phyloP scores from a whole-genome alignment of 2,888 invertebrate genomes.

The Onchidella celtica region DNA sequence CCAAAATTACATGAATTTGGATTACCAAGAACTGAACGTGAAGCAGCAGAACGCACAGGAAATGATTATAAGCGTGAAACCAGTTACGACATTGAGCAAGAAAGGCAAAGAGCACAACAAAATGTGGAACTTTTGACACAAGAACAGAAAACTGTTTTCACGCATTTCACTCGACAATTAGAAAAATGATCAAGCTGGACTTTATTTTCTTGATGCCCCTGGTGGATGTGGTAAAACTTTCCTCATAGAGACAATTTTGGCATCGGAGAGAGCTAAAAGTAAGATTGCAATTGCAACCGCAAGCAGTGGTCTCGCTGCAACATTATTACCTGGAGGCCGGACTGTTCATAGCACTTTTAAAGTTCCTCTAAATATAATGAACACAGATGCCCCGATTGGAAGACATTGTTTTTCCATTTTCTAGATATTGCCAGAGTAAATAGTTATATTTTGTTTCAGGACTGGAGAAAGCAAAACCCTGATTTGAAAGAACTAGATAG shows the following conservation, averaged over 20 bases:
- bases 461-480: no score
- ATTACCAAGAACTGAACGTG: neutral
- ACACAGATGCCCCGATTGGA: neutral
- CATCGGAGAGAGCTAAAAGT: neutral
- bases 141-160: neutral
- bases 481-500: no score
- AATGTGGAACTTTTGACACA: neutral
- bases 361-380: neutral
- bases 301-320: conserved; percentile 15
- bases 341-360: conserved; percentile 30
- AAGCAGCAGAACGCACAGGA: neutral
- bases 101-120: neutral
- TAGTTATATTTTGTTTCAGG: no score
- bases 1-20: neutral
- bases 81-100: neutral
- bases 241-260: neutral
- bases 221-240: conserved; percentile 12
- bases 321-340: conserved; percentile 8
- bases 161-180: neutral
- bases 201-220: conserved; percentile 18
- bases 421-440: no score
- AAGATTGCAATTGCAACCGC: conserved; percentile 9
- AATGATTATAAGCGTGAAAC: neutral
- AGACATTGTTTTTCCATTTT: no score
- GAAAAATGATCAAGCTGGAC: neutral